Percentiles rank a stretch among this genome's conserved stretches.
phyloP scores from a whole-genome alignment of 1,140 invertebrate species.

The Aphelenchoides besseyi region DNA sequence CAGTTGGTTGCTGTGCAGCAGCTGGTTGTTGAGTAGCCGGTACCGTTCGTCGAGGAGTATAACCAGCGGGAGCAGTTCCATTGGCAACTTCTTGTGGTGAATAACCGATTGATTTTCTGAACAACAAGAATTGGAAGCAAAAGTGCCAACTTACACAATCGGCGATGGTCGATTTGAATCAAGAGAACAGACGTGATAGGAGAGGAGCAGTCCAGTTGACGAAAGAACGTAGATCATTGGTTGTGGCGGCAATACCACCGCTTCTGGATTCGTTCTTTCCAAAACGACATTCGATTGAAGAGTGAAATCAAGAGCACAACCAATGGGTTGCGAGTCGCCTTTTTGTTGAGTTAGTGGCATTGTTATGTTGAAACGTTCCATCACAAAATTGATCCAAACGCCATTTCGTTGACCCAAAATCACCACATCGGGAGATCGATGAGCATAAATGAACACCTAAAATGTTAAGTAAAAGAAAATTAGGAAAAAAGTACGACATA shows the following conservation, averaged over 20 bases:
- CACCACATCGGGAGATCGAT: slow-evolving; percentile 25
- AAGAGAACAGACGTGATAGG: slow-evolving; percentile 11
- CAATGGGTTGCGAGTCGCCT: slow-evolving; percentile 28
- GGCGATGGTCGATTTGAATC: slow-evolving; percentile 2
- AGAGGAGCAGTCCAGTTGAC: slow-evolving; percentile 17
- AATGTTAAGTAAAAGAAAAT: slow-evolving; percentile 6
- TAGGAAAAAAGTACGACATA: background rate
- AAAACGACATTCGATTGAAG: background rate
- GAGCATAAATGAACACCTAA: slow-evolving; percentile 26
- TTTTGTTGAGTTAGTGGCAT: slow-evolving; percentile 30
- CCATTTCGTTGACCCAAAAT: slow-evolving; percentile 26
- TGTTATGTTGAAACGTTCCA: slow-evolving; percentile 28
- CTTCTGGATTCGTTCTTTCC: background rate
- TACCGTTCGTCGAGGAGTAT: background rate
- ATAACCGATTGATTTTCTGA: background rate
- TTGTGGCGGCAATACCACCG: background rate
- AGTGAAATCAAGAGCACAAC: slow-evolving; percentile 27
- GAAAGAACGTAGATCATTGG: slow-evolving; percentile 8
- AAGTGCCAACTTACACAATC: background rate
- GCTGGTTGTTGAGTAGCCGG: background rate
- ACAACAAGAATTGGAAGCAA: background rate
- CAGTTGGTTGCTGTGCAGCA: background rate
- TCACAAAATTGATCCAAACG: slow-evolving; percentile 35
- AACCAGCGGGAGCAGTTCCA: background rate
- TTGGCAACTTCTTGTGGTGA: background rate